Percentiles rank a stretch among this genome's conserved stretches.
Conservation (phyloP, 23 tunicate genomes). For the Botrylloides violaceus region DNA sequence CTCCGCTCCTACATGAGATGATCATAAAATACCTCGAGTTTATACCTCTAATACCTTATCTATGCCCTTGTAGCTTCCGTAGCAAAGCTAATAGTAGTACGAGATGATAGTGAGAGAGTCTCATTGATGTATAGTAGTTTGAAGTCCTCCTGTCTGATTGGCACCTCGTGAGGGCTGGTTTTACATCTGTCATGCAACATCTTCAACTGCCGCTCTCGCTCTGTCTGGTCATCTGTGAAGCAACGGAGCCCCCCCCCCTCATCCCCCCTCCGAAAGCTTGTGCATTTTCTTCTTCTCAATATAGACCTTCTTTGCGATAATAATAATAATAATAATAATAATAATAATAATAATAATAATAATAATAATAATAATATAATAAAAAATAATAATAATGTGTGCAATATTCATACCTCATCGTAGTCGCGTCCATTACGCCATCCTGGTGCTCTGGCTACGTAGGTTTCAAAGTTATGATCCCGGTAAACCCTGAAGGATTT, state of each 20-base stretch:
- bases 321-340: too few species aligned
- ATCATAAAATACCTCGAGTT: constrained; percentile 10
- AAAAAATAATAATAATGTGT: too few species aligned
- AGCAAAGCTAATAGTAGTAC: constrained; percentile 69
- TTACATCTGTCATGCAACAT: constrained; percentile 75
- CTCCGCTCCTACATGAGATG: too few species aligned
- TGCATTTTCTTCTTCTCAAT: too few species aligned
- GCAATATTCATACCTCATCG: constrained; percentile 54
- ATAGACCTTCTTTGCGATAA: too few species aligned
- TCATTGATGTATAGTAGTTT: constrained; percentile 64
- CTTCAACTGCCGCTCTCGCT: constrained; percentile 81
- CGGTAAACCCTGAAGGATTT: constrained; percentile 54
- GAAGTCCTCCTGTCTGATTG: constrained; percentile 58
- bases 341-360: too few species aligned
- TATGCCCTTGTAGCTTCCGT: constrained; percentile 91
- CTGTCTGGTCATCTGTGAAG: too few species aligned
- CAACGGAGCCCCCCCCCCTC: too few species aligned
- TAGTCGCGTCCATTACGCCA: constrained; percentile 29
- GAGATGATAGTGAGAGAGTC: constrained; percentile 47
- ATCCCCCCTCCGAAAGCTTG: too few species aligned
- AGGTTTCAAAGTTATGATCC: constrained; percentile 55
- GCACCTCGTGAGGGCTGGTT: constrained; percentile 79
- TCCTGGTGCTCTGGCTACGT: constrained; percentile 42
- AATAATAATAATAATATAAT: too few species aligned
- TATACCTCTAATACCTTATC: too few species aligned